These are phyloP conservation scores for Yponomeuta plumbellus DNA, from an alignment of 2,888 invertebrate species.

Conservation along the genomic window DNA sequence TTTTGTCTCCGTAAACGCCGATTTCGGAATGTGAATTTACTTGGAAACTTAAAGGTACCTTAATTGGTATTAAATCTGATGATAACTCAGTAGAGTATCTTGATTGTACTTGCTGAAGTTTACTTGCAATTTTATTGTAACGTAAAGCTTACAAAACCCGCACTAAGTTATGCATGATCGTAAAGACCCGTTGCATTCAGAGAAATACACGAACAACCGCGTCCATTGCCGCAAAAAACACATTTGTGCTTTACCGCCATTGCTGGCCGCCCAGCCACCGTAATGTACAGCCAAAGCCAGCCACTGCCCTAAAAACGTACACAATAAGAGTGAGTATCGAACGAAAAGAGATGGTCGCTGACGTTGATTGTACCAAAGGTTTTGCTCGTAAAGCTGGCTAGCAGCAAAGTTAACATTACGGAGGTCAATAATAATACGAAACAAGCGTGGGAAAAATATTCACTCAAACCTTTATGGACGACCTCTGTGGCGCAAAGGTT, in stretches of 20 bases:
- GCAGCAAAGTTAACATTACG: constrained; percentile 37
- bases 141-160: background rate
- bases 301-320: background rate
- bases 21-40: no score
- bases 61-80: no score
- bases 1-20: no score
- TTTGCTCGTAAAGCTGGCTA: constrained; percentile 9
- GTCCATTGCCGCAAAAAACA: constrained; percentile 18
- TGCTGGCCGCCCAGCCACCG: background rate
- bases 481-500: no score
- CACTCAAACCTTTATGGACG: background rate
- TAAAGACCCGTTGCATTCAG: background rate
- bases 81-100: no score
- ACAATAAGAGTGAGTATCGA: background rate
- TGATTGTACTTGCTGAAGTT: background rate
- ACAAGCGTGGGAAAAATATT: background rate
- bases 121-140: background rate
- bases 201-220: background rate
- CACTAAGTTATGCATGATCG: background rate
- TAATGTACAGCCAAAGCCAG: background rate
- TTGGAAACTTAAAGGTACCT: no score
- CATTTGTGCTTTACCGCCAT: constrained; percentile 12
- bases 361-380: background rate
- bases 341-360: background rate
- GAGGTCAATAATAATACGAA: constrained; percentile 39